These are phyloP conservation scores for Caenorhabditis drosophilae DNA, from an alignment of 2,888 invertebrate genomes.

Conservation along the genomic window DNA sequence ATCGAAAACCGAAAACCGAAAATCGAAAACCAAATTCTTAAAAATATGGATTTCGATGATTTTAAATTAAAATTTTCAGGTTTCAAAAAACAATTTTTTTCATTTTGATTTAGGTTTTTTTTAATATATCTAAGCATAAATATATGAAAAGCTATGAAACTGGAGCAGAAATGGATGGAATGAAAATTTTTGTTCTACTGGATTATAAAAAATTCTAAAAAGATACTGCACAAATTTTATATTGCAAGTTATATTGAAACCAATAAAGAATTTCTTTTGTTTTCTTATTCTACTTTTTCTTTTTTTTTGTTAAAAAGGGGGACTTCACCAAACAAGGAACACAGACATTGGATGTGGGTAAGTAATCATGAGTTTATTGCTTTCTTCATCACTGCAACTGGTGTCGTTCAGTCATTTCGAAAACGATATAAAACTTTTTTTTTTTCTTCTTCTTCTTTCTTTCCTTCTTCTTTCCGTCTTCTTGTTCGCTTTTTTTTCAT, in stretches of 20 bases:
- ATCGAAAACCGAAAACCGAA: too few species aligned
- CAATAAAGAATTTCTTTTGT: too few species aligned
- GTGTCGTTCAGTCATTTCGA: constrained; percentile 21
- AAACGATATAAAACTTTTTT: constrained; percentile 29
- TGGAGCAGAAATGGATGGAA: not conserved
- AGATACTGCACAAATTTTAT: too few species aligned
- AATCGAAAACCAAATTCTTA: not conserved
- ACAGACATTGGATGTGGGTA: constrained; percentile 8
- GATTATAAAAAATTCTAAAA: too few species aligned
- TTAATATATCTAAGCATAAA: too few species aligned
- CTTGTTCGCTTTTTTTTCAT: too few species aligned
- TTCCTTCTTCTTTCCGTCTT: too few species aligned
- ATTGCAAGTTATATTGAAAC: too few species aligned
- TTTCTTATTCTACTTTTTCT: too few species aligned
- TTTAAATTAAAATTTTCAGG: not conserved
- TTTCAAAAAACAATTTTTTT: not conserved
- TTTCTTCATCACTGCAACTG: constrained; percentile 15
- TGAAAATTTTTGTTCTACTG: constrained; percentile 2
- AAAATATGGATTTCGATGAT: not conserved
- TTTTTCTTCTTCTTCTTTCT: not conserved
- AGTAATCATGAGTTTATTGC: constrained; percentile 38
- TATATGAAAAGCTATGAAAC: not conserved
- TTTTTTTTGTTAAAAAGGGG: too few species aligned
- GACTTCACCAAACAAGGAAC: too few species aligned
- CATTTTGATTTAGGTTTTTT: too few species aligned